Conservation (phyloP, 2,113 vertebrate genomes). For the Myrmecophaga tridactyla region DNA sequence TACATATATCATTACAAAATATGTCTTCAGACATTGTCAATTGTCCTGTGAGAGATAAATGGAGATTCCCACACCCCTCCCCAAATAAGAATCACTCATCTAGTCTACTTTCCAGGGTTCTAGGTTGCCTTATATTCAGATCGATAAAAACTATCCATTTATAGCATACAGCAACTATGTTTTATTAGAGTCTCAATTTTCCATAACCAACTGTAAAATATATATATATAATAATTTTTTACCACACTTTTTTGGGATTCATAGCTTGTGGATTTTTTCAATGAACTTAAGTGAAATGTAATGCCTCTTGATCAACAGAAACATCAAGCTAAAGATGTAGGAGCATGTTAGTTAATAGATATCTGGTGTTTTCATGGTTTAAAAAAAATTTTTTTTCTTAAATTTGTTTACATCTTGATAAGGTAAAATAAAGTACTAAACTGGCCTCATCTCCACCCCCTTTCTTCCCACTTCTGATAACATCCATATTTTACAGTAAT, state of each 20-base stretch:
- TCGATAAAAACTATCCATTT: neutral
- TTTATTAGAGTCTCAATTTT: neutral
- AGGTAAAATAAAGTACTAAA: neutral
- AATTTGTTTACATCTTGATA: neutral
- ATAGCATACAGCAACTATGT: neutral
- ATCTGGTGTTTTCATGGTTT: neutral
- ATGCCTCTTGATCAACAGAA: neutral
- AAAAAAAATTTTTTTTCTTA: neutral
- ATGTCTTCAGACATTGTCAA: neutral
- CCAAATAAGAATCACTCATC: neutral
- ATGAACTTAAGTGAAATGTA: neutral
- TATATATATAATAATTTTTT: neutral
- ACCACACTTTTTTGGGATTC: neutral
- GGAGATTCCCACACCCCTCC: too few relatives aligned
- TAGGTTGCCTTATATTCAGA: neutral
- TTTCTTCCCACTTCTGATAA: neutral
- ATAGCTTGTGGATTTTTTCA: neutral
- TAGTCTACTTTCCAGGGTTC: neutral
- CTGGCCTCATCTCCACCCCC: neutral
- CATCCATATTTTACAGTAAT: neutral
- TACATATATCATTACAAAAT: neutral
- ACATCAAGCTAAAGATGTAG: neutral
- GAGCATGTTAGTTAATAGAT: neutral
- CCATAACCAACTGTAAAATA: neutral
- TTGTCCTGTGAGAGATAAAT: neutral